A percentile compares a stretch with the other conserved stretches of the same genome.
Conservation (phyloP, 1,140 invertebrate genomes). For the Drosophila ananassae region DNA sequence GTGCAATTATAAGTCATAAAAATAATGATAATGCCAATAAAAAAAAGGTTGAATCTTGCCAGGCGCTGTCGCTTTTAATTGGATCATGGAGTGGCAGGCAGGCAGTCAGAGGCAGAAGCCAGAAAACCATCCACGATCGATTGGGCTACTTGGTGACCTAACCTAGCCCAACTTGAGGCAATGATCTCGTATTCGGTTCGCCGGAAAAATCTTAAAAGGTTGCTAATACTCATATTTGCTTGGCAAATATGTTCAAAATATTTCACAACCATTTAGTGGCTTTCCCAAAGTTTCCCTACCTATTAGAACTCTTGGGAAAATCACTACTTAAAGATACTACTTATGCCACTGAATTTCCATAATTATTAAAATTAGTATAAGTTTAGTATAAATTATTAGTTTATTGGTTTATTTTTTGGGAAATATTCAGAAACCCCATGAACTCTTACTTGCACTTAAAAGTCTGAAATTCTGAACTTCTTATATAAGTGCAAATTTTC, state of each 20-base stretch:
- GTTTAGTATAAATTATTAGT: no score
- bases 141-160: conserved; percentile 18
- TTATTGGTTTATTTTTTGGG: not conserved
- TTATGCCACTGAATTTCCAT: not conserved
- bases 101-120: no score
- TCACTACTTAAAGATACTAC: not conserved
- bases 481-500: conserved; percentile 21
- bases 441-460: conserved; percentile 31
- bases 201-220: conserved; percentile 31
- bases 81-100: conserved; percentile 41
- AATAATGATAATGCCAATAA: conserved; percentile 77
- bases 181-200: conserved; percentile 43
- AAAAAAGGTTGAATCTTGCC: conserved; percentile 60
- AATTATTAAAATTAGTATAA: no score
- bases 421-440: not conserved
- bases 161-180: conserved; percentile 32
- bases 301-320: not conserved
- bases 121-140: not conserved
- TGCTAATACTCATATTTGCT: conserved; percentile 25
- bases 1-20: conserved; percentile 80
- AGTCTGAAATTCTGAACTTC: not conserved
- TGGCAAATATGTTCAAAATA: conserved; percentile 25
- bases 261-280: conserved; percentile 45
- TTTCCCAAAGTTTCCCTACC: conserved; percentile 16
- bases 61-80: conserved; percentile 56